Evolutionary conservation across 2,797 vertebrate species (phyloP), one percentile per base, ranked within the genome.

Genomic region (Pseudomugil tenellus): DNA sequence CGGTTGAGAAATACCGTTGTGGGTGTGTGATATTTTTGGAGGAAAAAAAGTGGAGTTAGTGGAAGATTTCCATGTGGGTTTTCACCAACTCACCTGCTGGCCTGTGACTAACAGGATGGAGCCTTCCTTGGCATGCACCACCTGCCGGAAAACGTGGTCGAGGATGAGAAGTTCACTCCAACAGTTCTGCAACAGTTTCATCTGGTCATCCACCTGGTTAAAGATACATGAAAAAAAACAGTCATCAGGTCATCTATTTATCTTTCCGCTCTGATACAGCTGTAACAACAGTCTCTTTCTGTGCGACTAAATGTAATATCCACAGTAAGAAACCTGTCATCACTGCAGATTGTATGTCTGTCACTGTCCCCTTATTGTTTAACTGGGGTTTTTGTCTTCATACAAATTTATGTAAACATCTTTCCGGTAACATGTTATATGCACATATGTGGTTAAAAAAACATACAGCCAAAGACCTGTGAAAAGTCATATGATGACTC

Each of bases 161-260:
- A 99, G 93, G 81, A 98, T 98, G 90, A 99, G 94, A 77, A 99
- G 97, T 84, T 99, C 98, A 0, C 98, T 99, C 98, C 98, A 99
- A 89, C 97, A 98, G 92, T 99, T 99, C 92, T 99, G 98, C 85
- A 99, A 95, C 74, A 99, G 94, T 89, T 99, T 99, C 98, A 99
- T 99, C 94, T 99, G 98, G 94, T 99, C 98, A 25, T 99, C 98
- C 87, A 99, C 98, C 98, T 99, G 89, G 13, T 71, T 67, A 2
- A 13, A 72, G 29, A 84, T 3, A 76, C 14, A 35, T 12, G 55
- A 16, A 63, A 61, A 59, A 54, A 34, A 1, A 51, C 85, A 70
- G 79, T 58, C 10, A 81, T 65, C 0, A 17, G 54, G 19, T 53
- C 23, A 74, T 21, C 10, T 54, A 39, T 58, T 58, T 63, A 17